phyloP scores from a whole-genome alignment of 1,140 invertebrate species.

The Microplitis demolitor region DNA sequence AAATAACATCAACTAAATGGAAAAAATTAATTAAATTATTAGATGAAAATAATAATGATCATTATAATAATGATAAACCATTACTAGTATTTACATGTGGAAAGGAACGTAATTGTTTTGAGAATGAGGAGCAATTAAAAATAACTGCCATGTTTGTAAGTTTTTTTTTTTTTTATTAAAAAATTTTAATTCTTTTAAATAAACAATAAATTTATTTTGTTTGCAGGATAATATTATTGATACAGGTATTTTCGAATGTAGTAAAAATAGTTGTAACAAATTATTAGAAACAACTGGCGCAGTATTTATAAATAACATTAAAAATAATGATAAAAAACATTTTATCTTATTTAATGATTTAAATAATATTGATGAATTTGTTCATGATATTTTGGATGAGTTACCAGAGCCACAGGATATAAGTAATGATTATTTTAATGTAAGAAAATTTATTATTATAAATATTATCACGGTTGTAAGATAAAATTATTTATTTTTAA shows the following conservation, averaged over 20 bases:
- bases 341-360: slow-evolving; percentile 39
- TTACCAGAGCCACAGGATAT: slow-evolving; percentile 64
- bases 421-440: slow-evolving; percentile 60
- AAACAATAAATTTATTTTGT: too few relatives aligned
- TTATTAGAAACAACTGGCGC: slow-evolving; percentile 31
- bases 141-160: slow-evolving; percentile 70
- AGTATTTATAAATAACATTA: slow-evolving; percentile 35
- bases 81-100: slow-evolving; percentile 59
- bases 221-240: slow-evolving; percentile 42
- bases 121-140: slow-evolving; percentile 63
- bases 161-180: slow-evolving; percentile 31
- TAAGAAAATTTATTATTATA: slow-evolving; percentile 35
- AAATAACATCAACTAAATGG: slow-evolving; percentile 46
- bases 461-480: not conserved
- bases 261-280: slow-evolving; percentile 27
- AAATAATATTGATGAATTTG: slow-evolving; percentile 60
- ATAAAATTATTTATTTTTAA: too few relatives aligned
- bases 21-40: slow-evolving; percentile 36
- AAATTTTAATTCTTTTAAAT: slow-evolving; percentile 2
- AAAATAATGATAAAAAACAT: slow-evolving; percentile 24
- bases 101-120: slow-evolving; percentile 62
- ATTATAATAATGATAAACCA: slow-evolving; percentile 40
- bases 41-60: not conserved
- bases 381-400: slow-evolving; percentile 62
- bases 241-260: slow-evolving; percentile 36